Base-by-base conservation (phyloP, 2,113 vertebrate species). In the Lophotis ruficrista region DNA sequence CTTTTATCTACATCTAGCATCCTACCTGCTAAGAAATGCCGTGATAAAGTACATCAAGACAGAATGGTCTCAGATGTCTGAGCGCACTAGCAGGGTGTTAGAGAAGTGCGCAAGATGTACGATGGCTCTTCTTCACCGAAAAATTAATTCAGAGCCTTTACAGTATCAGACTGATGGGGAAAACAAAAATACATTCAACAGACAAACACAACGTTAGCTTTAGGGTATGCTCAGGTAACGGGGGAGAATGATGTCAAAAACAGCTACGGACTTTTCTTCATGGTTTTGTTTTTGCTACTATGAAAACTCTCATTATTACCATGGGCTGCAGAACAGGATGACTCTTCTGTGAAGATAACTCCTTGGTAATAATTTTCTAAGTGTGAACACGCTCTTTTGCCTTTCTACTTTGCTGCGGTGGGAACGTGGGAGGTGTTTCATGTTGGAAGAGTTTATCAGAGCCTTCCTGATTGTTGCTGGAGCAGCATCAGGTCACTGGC, bases 1-100 rank as follows among this genome's bases (percentile, higher is more conserved):
- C 1, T 56, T 75, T 90, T 62, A 15, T 28, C 35, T 60, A 45
- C 21, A 41, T 23, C 54, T 58, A 68, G 28, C 24, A 60, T 54
- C 25, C n/a, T 51, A 65, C 64, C 19, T 78, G 28, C n/a, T 79
- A 83, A 56, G 56, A 68, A 88, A 71, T 23, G 7, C 24, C 50
- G 17, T 1, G 0, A 30, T 43, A 47, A 54, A 75, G 25, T 41
- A 28, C 4, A 10, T 48, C 13, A 38, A 35, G 31, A 12, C 3
- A 7, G 25, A 45, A 70, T 21, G 30, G 6, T 53, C 79, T 83
- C 37, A 58, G 47, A 57, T 12, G 35, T 28, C 50, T 2, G 8
- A 70, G n/a, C 14, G 10, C 10, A 31, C 23, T 37, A 58, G 43
- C 24, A 69, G 14, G 79, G 38, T 21, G 14, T 54, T 64, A 20